Conservation (phyloP, 2,888 invertebrate species). For the Fabriciana adippe region DNA sequence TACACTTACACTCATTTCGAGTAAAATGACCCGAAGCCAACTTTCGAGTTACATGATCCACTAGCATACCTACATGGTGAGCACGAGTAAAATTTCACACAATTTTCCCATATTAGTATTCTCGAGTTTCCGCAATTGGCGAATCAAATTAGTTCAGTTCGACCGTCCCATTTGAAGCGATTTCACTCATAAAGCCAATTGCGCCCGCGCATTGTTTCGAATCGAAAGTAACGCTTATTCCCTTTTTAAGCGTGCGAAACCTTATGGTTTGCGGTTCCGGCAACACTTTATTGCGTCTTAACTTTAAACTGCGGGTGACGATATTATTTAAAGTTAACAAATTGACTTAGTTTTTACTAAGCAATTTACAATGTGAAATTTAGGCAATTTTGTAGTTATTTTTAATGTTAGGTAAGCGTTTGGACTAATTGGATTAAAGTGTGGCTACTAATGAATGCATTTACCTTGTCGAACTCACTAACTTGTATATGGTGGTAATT, state of each 20-base stretch:
- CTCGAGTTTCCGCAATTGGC: constrained; percentile 67
- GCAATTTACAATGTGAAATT: no score
- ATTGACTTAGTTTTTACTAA: constrained; percentile 4
- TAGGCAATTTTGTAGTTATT: no score
- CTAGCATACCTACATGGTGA: constrained; percentile 20
- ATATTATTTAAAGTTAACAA: constrained; percentile 8
- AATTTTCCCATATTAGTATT: constrained; percentile 52
- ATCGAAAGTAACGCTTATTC: constrained; percentile 66
- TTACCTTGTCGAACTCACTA: no score
- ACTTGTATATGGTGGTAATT: no score
- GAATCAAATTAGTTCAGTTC: constrained; percentile 71
- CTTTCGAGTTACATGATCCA: constrained; percentile 4
- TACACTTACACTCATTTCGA: background rate
- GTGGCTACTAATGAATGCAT: no score
- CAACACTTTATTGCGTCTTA: constrained; percentile 42
- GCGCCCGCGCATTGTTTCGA: constrained; percentile 49
- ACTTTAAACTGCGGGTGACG: constrained; percentile 1
- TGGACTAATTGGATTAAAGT: no score
- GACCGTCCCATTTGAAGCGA: constrained; percentile 61
- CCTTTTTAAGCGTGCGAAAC: constrained; percentile 67
- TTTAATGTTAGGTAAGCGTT: no score
- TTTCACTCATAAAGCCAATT: constrained; percentile 48
- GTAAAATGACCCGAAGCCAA: background rate
- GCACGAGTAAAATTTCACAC: constrained; percentile 39
- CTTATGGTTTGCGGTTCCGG: constrained; percentile 64